Evolutionary conservation across 2,888 invertebrate genomes (phyloP), one percentile per base, ranked within the genome.

Genomic region (Cataglyphis albicans): DNA sequence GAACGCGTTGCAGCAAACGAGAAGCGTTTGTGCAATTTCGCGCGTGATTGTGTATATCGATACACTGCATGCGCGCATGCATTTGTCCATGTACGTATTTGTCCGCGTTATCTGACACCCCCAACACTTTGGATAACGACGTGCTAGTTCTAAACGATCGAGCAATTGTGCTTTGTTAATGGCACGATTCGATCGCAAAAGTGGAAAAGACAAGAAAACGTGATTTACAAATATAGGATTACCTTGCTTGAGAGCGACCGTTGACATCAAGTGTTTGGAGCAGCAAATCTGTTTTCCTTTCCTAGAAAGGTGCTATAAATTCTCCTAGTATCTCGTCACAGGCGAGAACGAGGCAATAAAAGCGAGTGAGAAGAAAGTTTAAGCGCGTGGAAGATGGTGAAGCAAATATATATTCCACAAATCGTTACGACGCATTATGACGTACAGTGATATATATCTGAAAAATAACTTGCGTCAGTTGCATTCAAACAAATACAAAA

Each of bases 61-160:
- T 86, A 81, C 80, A 67, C 72, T 67, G 65, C 59, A 52, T 57
- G 65, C 68, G 61, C 6, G 52, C 21, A 21, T 21, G 21, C 21
- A 52, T 52, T 52, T 52, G n/a, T 52, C 52, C 7, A 52, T 52
- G 75, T 78, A 70, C 72, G 75, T 67, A 52, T 41, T 61, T 81
- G 74, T 61, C 70, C 82, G 48, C 81, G 83, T 86, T 90, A 91
- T 90, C 90, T 85, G 81, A 70, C 65, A 82, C 73, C 86, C 86
- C 83, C 82, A 86, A 82, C 80, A 86, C 80, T 88, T 84, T 75
- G 84, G 86, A 90, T 88, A 91, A 89, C 86, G 68, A 84, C 67
- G 52, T 84, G 70, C 68, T 59, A 75, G 70, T 84, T 64, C 83
- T 70, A 84, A 88, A 88, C 57, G 38, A 72, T 41, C 73, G n/a